phyloP scores from a whole-genome alignment of 2,888 invertebrate species.

The Cerastis leucographa region DNA sequence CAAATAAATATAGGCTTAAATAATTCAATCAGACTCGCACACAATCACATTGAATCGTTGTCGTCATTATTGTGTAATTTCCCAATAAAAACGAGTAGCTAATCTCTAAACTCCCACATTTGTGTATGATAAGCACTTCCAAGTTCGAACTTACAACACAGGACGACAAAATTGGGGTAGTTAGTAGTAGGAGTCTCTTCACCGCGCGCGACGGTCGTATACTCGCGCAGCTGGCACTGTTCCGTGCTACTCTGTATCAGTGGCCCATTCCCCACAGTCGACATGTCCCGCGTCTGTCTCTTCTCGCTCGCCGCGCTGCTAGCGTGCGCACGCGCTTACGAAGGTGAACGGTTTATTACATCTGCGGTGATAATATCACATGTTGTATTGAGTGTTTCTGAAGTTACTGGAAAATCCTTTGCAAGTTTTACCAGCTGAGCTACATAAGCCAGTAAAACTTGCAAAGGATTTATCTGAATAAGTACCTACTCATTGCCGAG shows the following conservation, averaged over 20 bases:
- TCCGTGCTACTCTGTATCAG: constrained; percentile 20
- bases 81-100: not conserved
- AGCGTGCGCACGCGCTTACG: constrained; percentile 73
- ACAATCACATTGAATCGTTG: not conserved
- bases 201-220: constrained; percentile 35
- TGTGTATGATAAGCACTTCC: not conserved
- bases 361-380: too few species aligned
- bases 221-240: not conserved
- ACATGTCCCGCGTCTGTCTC: constrained; percentile 72
- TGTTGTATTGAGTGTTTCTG: too few species aligned
- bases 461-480: not conserved
- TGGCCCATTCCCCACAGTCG: constrained; percentile 32
- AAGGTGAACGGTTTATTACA: constrained; percentile 77
- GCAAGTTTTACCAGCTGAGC: too few species aligned
- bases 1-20: too few species aligned
- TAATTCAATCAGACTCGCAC: too few species aligned
- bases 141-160: not conserved
- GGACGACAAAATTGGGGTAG: too few species aligned
- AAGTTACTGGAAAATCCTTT: too few species aligned
- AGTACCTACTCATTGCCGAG: constrained; percentile 31
- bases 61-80: not conserved
- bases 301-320: constrained; percentile 73
- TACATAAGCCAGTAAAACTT: not conserved
- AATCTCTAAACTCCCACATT: not conserved
- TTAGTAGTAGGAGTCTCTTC: constrained; percentile 38